Conservation (phyloP, 2,113 vertebrate genomes). For the Thryonomys swinderianus region DNA sequence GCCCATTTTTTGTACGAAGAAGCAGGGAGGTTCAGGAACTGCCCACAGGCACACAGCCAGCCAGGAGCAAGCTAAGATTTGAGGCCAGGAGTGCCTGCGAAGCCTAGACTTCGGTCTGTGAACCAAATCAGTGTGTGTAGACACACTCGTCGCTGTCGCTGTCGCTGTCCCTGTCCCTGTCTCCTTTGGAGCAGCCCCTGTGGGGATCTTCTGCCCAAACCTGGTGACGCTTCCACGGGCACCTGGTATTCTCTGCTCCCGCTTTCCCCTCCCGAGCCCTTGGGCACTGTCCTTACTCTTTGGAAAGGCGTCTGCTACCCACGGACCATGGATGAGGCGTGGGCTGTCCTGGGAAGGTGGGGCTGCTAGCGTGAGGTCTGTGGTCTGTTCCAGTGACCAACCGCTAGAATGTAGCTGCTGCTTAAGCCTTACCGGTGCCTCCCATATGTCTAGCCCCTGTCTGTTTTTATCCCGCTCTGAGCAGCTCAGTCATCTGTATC, state of each 20-base stretch:
- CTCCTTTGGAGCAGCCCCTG: neutral
- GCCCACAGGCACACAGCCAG: neutral
- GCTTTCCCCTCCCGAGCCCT: accelerated
- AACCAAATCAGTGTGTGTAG: neutral
- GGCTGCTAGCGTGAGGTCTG: neutral
- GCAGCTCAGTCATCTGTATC: neutral
- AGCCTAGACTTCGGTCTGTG: neutral
- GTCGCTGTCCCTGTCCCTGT: neutral
- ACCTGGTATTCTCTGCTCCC: neutral
- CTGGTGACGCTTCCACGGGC: neutral
- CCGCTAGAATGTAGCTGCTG: neutral
- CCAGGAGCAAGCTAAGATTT: neutral
- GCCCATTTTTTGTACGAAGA: neutral
- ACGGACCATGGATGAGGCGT: neutral
- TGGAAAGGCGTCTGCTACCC: neutral
- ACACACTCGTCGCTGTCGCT: neutral
- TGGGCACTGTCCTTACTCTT: neutral
- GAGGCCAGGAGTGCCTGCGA: neutral
- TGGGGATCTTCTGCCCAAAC: neutral
- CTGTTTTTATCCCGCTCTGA: neutral
- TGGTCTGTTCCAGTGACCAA: neutral
- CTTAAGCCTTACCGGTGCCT: neutral
- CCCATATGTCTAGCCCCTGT: neutral
- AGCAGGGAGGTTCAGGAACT: neutral
- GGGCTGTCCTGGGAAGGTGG: neutral